A percentile compares a stretch with the other conserved stretches of the same genome.
Conservation (phyloP, 1,140 invertebrate species). For the Battus philenor region DNA sequence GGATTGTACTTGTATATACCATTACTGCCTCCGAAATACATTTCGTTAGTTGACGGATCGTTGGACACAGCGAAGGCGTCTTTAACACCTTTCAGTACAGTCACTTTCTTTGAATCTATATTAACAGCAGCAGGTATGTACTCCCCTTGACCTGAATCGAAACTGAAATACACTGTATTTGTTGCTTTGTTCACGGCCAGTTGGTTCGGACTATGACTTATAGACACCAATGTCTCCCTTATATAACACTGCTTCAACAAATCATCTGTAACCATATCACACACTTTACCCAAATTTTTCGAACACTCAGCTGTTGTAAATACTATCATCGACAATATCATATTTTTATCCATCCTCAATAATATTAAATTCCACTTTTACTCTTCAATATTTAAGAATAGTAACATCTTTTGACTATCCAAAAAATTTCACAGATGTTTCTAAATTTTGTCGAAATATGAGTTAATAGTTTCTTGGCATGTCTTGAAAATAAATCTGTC, state of each 20-base stretch:
- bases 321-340: neutral
- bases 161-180: conserved; percentile 61
- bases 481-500: neutral
- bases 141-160: conserved; percentile 52
- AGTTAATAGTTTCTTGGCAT: neutral
- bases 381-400: neutral
- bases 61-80: conserved; percentile 56
- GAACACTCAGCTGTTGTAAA: conserved; percentile 1
- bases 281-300: conserved; percentile 23
- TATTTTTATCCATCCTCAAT: conserved; percentile 8
- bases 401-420: neutral
- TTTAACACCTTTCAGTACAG: conserved; percentile 51
- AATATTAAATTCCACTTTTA: neutral
- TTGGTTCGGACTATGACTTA: conserved; percentile 57
- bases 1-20: conserved; percentile 56
- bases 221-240: conserved; percentile 39
- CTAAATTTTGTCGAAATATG: neutral
- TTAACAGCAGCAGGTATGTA: conserved; percentile 41
- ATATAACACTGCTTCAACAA: conserved; percentile 36
- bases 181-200: conserved; percentile 41
- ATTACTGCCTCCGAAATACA: conserved; percentile 59
- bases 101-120: conserved; percentile 45
- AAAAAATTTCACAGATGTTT: neutral
- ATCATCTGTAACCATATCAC: conserved; percentile 36
- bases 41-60: conserved; percentile 30